These are phyloP conservation scores for Aplysina aerophoba DNA, from an alignment of 37 sponge, comb jelly and placozoan genomes.

Conservation along the genomic window DNA sequence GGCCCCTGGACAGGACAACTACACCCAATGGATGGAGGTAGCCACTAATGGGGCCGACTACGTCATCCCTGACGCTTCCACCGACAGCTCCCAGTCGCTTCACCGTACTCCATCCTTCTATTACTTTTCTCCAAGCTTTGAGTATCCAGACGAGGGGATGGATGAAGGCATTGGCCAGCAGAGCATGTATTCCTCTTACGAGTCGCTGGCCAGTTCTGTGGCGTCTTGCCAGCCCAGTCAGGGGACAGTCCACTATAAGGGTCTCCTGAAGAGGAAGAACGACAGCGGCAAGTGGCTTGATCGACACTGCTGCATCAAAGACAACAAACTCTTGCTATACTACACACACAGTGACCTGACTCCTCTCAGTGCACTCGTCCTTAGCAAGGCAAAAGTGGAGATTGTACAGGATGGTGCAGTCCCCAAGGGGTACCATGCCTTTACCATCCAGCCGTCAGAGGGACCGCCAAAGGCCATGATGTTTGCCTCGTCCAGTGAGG, in stretches of 20 bases:
- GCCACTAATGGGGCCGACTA: slow-evolving; percentile 63
- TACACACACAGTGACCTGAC: slow-evolving; percentile 36
- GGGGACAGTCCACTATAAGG: slow-evolving; percentile 23
- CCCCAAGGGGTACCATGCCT: neutral
- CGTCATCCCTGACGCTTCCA: slow-evolving; percentile 24
- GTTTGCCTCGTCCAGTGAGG: neutral
- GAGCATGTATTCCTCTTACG: neutral
- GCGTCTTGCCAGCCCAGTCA: neutral
- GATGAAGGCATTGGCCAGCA: too few relatives aligned
- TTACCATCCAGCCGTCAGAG: neutral
- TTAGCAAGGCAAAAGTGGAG: slow-evolving; percentile 4
- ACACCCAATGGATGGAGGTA: slow-evolving; percentile 45
- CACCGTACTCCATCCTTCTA: slow-evolving; percentile 27
- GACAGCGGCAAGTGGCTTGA: slow-evolving; percentile 65
- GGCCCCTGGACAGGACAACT: slow-evolving; percentile 47
- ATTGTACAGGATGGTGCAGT: neutral
- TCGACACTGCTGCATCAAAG: slow-evolving; percentile 53
- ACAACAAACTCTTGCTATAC: slow-evolving; percentile 36
- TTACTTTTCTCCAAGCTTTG: slow-evolving; percentile 5
- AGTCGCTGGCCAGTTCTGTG: neutral
- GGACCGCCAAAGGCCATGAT: neutral
- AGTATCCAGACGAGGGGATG: neutral
- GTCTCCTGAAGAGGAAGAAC: slow-evolving; percentile 51
- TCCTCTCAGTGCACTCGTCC: slow-evolving; percentile 42
- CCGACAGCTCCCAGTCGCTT: slow-evolving; percentile 12